Evolutionary conservation across 1,140 invertebrate genomes (phyloP), one percentile per base, ranked within the genome.

Genomic region (Marisa cornuarietis): DNA sequence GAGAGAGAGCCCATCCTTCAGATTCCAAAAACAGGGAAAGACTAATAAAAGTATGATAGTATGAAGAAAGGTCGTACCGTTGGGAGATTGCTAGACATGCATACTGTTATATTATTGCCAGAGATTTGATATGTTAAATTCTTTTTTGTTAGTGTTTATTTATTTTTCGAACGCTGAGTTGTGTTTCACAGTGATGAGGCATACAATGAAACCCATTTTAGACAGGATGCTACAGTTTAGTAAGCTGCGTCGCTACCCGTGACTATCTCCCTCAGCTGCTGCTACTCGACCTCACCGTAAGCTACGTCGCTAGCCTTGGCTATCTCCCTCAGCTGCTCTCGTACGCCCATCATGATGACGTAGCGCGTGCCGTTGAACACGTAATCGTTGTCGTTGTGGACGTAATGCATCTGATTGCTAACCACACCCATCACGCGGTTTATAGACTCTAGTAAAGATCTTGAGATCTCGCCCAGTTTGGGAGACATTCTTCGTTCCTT

Each of bases 331-430:
- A 84, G 79, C 26, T 79, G 66, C 13, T 80, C 31, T 24, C 83
- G 42, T 31, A 82, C 83, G 51, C 81, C 81, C 68, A 78, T 78
- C 83, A 84, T 84, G 22, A 82, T 82, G 31, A 58, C 69, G 71
- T 79, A 84, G 73, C 83, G 75, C 52, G 83, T 84, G 31, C 75
- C 77, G 72, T 84, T 84, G 58, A 78, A 78, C 65, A 82, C 77
- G 24, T 78, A 78, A 52, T 76, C 76, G 65, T 76, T 80, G 58
- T 78, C 79, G 20, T 49, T 10, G 42, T 76, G 63, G 10, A 84
- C 79, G n/a, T 58, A 49, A 26, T 65, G n/a, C 31, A 76, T 14
- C 24, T 74, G 61, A 11, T 52, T 22, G 20, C 24, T 42, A 52
- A 80, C 13, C 18, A 61, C 71, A 4, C 14, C n/a, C 54, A 80